A percentile compares a stretch with the other conserved stretches of the same genome.
phyloP scores from a whole-genome alignment of 2,113 vertebrate species.

The Carassius auratus region DNA sequence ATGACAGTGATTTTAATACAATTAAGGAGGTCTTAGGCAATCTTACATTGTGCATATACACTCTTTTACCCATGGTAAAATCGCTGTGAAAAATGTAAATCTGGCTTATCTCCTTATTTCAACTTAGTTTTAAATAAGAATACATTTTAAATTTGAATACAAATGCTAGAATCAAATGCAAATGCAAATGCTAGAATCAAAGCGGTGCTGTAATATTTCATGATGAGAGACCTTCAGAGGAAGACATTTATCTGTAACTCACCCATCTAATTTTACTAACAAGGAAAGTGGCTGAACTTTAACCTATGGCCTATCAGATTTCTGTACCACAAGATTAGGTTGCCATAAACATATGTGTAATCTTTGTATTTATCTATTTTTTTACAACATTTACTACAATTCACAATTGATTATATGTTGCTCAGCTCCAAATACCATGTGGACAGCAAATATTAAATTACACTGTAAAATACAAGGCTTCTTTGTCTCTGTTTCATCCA shows the following conservation, averaged over 20 bases:
- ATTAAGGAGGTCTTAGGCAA: background rate
- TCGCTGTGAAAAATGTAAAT: background rate
- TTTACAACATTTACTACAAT: conserved; percentile 16
- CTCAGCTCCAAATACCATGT: conserved; percentile 33
- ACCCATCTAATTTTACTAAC: conserved; percentile 44
- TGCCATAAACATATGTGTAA: conserved; percentile 46
- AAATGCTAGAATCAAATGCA: background rate
- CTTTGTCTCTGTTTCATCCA: background rate
- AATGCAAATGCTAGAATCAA: background rate
- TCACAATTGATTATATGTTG: conserved; percentile 48
- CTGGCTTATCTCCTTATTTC: background rate
- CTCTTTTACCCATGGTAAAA: background rate
- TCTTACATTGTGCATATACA: background rate
- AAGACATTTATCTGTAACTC: conserved; percentile 42
- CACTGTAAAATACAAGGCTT: conserved; percentile 40
- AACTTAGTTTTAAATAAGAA: background rate
- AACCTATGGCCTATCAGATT: conserved; percentile 49
- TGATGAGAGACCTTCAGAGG: conserved; percentile 27
- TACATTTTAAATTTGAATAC: no score
- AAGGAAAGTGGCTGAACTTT: conserved; percentile 44
- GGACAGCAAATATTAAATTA: conserved; percentile 48
- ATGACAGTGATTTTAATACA: background rate
- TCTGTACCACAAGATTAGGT: conserved; percentile 44
- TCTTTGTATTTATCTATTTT: background rate
- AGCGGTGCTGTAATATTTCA: conserved; percentile 21